Conservation (phyloP, 1,140 invertebrate species). For the Drosophila takahashii region DNA sequence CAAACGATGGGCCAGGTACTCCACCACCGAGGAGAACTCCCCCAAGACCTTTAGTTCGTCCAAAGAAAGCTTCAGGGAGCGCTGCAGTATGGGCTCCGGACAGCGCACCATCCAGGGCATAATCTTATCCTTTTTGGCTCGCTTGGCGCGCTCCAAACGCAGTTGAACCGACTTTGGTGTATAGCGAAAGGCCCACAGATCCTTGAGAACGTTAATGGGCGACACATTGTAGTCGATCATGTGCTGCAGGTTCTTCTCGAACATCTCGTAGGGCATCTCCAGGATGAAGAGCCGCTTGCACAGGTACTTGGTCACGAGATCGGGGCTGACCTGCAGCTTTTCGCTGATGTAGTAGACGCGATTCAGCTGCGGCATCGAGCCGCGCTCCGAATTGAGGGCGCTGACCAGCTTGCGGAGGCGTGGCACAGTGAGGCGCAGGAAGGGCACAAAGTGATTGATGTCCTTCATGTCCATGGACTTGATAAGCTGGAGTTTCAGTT, state of each 20-base stretch:
- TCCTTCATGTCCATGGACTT: constrained; percentile 58
- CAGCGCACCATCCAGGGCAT: constrained; percentile 87
- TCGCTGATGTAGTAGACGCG: constrained; percentile 82
- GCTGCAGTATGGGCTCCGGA: constrained; percentile 83
- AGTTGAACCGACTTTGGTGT: constrained; percentile 76
- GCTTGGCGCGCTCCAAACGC: constrained; percentile 82
- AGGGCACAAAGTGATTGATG: constrained; percentile 80
- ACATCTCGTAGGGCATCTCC: constrained; percentile 81
- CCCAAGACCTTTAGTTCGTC: constrained; percentile 85
- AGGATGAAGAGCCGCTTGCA: constrained; percentile 77
- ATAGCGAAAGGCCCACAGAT: constrained; percentile 86
- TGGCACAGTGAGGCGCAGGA: constrained; percentile 63
- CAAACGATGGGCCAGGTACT: constrained; percentile 85
- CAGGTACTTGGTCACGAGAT: constrained; percentile 74
- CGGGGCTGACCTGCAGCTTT: constrained; percentile 58
- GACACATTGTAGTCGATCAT: constrained; percentile 84
- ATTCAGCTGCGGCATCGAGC: constrained; percentile 55
- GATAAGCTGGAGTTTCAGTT: constrained; percentile 57
- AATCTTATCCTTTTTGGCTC: constrained; percentile 84
- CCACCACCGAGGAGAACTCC: constrained; percentile 75
- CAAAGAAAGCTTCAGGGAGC: constrained; percentile 82
- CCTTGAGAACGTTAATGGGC: constrained; percentile 84
- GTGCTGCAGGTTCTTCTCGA: constrained; percentile 74
- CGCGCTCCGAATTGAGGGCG: constrained; percentile 49
- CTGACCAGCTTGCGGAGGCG: constrained; percentile 63